Conservation (phyloP, 1,140 invertebrate species). For the Sitodiplosis mosellana region DNA sequence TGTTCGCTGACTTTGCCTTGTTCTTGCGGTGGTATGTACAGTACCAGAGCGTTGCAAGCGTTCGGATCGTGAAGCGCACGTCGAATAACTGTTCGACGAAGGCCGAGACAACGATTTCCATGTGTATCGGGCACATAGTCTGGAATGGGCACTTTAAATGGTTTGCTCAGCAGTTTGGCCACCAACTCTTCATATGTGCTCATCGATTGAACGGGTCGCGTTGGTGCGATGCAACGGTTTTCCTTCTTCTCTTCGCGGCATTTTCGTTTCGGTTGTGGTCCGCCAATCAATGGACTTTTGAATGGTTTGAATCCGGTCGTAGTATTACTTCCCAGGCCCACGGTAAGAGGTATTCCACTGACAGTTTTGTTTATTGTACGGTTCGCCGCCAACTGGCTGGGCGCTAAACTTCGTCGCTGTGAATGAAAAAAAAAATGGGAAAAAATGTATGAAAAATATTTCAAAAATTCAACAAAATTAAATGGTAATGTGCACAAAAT, state of each 20-base stretch:
- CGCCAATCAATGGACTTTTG: constrained; percentile 26
- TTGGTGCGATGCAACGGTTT: constrained; percentile 18
- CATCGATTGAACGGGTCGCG: constrained; percentile 7
- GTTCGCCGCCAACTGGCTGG: constrained; percentile 27
- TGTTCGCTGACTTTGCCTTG: constrained; percentile 50
- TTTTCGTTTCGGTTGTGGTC: constrained; percentile 13
- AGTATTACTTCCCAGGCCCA: constrained; percentile 6
- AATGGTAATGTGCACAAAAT: no score
- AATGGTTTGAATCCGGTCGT: constrained; percentile 21
- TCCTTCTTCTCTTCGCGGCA: constrained; percentile 3
- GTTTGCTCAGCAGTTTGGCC: constrained; percentile 62
- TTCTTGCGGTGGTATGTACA: constrained; percentile 64
- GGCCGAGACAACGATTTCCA: constrained; percentile 38
- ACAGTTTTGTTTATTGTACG: no score
- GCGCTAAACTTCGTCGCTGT: constrained; percentile 31
- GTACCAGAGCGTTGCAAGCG: constrained; percentile 80
- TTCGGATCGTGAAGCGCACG: constrained; percentile 63
- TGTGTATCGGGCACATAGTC: constrained; percentile 67
- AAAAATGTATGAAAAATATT: no score
- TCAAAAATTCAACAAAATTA: no score
- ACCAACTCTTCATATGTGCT: constrained; percentile 46
- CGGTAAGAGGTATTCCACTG: no score
- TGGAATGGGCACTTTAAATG: constrained; percentile 87
- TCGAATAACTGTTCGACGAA: constrained; percentile 45
- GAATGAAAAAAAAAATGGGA: background rate